Evolutionary conservation across 1,140 invertebrate genomes (phyloP).

Genomic region (Tribolium castaneum): DNA sequence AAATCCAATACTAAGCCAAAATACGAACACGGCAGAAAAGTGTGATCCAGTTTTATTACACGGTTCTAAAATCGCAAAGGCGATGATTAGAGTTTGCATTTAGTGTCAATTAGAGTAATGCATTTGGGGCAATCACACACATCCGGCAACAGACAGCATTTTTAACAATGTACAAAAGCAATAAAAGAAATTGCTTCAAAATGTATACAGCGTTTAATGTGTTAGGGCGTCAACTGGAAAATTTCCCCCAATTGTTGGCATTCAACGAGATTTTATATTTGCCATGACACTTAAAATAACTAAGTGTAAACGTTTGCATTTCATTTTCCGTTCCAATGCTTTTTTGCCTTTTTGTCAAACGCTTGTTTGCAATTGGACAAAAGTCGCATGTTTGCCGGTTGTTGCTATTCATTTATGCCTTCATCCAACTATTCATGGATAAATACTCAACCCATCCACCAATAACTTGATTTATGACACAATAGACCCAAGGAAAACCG

Average conservation of each 20-base stretch:
- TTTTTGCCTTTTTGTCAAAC: slow-evolving; percentile 28
- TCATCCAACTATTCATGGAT: slow-evolving; percentile 18
- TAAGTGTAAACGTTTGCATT: slow-evolving; percentile 34
- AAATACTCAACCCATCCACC: not conserved
- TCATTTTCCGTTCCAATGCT: slow-evolving; percentile 30
- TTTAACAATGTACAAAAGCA: slow-evolving; percentile 15
- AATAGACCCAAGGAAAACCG: not conserved
- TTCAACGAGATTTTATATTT: slow-evolving; percentile 42
- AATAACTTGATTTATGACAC: not conserved
- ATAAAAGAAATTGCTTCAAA: slow-evolving; percentile 31
- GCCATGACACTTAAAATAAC: slow-evolving; percentile 40
- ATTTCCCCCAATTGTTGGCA: slow-evolving; percentile 38
- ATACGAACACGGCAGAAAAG: not conserved
- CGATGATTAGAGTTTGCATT: not conserved
- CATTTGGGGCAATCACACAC: not conserved
- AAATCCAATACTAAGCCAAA: slow-evolving; percentile 20
- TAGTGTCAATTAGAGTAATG: not conserved
- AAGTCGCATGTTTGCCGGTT: slow-evolving; percentile 6
- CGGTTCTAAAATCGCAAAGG: not conserved
- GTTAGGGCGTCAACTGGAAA: slow-evolving; percentile 32
- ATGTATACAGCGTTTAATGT: slow-evolving; percentile 30
- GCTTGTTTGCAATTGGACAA: slow-evolving; percentile 2
- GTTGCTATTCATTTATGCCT: not conserved
- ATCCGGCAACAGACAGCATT: not conserved
- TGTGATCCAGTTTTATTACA: slow-evolving; percentile 1